Percentiles rank a stretch among this genome's conserved stretches.
Conservation (phyloP, 2,113 vertebrate genomes). For the Panthera leo region DNA sequence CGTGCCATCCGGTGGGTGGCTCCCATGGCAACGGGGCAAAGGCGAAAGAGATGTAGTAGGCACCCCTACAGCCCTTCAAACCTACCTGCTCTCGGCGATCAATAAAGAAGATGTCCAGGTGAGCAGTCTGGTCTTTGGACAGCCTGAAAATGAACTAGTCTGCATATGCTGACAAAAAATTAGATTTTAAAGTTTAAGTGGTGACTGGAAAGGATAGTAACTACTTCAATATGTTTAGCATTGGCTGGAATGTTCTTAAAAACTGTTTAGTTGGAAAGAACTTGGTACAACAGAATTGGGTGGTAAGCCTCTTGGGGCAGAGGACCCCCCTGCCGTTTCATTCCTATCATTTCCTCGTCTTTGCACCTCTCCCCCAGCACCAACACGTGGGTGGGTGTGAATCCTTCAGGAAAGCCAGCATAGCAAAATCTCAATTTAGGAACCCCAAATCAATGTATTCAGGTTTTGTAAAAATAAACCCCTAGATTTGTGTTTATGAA, state of each 20-base stretch:
- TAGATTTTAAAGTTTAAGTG: neutral
- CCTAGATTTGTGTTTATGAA: neutral
- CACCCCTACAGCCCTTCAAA: rapidly evolving
- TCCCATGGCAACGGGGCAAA: neutral
- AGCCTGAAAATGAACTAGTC: neutral
- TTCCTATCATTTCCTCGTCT: neutral
- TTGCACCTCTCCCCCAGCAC: neutral
- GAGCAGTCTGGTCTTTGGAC: neutral
- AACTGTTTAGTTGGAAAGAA: neutral
- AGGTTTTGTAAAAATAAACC: neutral
- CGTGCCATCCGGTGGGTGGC: neutral
- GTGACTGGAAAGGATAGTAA: neutral
- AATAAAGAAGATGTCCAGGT: neutral
- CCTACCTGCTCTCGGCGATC: neutral
- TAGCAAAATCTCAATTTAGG: neutral
- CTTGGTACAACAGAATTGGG: neutral
- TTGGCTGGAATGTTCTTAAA: neutral
- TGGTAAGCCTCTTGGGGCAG: neutral
- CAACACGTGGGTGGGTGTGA: rapidly evolving
- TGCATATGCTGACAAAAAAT: neutral
- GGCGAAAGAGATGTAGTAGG: neutral
- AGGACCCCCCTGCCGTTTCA: rapidly evolving
- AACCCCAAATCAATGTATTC: neutral
- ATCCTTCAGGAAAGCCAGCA: neutral
- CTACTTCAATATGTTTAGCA: neutral